Evolutionary conservation across 2,888 invertebrate genomes (phyloP).

Genomic region (Himalopsyche kuldschensis): DNA sequence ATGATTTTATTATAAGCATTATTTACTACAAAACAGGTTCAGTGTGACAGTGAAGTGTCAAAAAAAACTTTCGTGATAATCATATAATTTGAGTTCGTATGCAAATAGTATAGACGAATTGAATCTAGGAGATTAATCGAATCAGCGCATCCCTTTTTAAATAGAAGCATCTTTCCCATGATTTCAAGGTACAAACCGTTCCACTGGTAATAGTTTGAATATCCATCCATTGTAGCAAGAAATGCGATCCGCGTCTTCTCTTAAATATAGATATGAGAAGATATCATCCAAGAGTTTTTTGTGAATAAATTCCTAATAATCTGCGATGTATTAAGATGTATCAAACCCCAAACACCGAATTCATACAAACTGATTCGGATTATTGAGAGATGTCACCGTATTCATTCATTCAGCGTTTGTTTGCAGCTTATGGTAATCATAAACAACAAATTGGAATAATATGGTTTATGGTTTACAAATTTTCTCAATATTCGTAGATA

Average conservation of each 20-base stretch:
- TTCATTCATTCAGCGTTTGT: not conserved
- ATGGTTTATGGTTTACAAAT: not conserved
- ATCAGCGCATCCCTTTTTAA: not conserved
- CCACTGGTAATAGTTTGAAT: not conserved
- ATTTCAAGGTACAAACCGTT: not conserved
- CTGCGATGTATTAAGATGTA: not conserved
- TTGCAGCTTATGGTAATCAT: not conserved
- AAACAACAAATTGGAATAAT: not conserved
- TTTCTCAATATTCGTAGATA: too few relatives aligned
- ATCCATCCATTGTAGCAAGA: not conserved
- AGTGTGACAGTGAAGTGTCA: too few relatives aligned
- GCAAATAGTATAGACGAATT: too few relatives aligned
- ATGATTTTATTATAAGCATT: too few relatives aligned
- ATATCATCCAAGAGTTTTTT: not conserved
- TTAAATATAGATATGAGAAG: not conserved
- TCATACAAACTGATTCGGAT: not conserved
- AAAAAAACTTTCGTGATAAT: too few relatives aligned
- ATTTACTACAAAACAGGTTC: too few relatives aligned
- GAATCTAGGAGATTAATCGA: too few relatives aligned
- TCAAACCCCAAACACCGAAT: not conserved
- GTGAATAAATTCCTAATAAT: not conserved
- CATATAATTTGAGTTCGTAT: too few relatives aligned
- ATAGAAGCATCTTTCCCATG: not conserved
- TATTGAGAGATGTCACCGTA: not conserved
- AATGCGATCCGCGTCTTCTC: not conserved